Percentiles rank a stretch among this genome's conserved stretches.
Conservation (phyloP, 2,888 invertebrate species). For the Diplolepis rosae region DNA sequence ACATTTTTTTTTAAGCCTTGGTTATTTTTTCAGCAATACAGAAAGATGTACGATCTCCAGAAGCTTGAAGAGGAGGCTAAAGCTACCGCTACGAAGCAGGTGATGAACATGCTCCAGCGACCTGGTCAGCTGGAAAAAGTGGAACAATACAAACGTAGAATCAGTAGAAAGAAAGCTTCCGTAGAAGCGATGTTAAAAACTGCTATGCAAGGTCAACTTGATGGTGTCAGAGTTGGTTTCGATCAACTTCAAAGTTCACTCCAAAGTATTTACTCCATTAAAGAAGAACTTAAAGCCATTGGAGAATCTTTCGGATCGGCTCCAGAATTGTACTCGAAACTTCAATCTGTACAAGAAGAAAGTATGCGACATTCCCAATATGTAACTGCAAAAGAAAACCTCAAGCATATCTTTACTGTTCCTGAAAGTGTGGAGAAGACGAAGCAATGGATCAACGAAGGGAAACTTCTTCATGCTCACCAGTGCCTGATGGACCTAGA, state of each 20-base stretch:
- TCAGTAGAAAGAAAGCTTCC: slow-evolving; percentile 87
- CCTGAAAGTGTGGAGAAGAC: slow-evolving; percentile 97
- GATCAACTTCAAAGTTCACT: slow-evolving; percentile 91
- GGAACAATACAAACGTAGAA: slow-evolving; percentile 85
- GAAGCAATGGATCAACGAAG: slow-evolving; percentile 94
- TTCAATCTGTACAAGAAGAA: slow-evolving; percentile 92
- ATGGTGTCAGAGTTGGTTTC: slow-evolving; percentile 95
- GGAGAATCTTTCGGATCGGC: slow-evolving; percentile 84
- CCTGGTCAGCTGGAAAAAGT: slow-evolving; percentile 97
- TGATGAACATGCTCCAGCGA: slow-evolving; percentile 93
- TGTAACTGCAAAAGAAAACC: slow-evolving; percentile 97
- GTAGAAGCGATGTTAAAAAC: slow-evolving; percentile 97
- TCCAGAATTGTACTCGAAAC: slow-evolving; percentile 85
- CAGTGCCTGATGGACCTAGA: slow-evolving; percentile 95
- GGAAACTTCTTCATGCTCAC: slow-evolving; percentile 95
- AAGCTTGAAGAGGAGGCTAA: slow-evolving; percentile 87
- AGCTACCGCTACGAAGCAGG: slow-evolving; percentile 86
- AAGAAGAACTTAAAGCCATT: slow-evolving; percentile 75
- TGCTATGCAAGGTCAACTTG: slow-evolving; percentile 98
- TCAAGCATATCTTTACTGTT: slow-evolving; percentile 98
- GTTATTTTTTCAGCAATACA: background rate
- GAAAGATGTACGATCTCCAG: slow-evolving; percentile 67
- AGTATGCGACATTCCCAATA: slow-evolving; percentile 97
- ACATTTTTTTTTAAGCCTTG: too few relatives aligned
- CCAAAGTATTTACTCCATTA: slow-evolving; percentile 83